These are phyloP conservation scores for Drosophila phalerata DNA, from an alignment of 2,888 invertebrate species.

Conservation along the genomic window DNA sequence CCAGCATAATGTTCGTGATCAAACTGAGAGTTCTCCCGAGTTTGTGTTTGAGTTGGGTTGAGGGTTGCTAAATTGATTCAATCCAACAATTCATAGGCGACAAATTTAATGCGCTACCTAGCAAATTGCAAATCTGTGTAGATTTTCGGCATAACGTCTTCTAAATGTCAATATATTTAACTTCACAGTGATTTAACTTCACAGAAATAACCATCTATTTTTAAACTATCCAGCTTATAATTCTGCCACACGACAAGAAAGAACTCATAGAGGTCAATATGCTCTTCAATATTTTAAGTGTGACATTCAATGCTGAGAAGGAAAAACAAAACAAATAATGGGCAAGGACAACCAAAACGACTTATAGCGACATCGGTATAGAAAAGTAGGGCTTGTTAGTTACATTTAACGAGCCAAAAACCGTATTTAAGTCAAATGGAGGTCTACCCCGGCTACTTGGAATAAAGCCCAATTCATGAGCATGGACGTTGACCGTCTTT, in stretches of 20 bases:
- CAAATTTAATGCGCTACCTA: conserved; percentile 12
- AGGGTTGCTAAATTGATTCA: not conserved
- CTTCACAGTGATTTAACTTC: not conserved
- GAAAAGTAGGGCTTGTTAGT: conserved; percentile 66
- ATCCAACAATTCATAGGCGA: conserved; percentile 5
- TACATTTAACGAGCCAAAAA: conserved; percentile 78
- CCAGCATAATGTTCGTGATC: conserved; percentile 21
- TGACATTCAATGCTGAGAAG: too few relatives aligned
- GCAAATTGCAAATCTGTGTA: not conserved
- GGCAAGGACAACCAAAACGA: conserved; percentile 40
- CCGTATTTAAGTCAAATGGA: conserved; percentile 75
- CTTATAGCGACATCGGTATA: not conserved
- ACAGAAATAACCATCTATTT: conserved; percentile 11
- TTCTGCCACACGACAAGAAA: not conserved
- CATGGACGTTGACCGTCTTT: conserved; percentile 22
- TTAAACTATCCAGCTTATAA: conserved; percentile 11
- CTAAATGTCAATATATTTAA: not conserved
- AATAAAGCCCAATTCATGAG: conserved; percentile 18
- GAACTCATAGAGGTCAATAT: conserved; percentile 40
- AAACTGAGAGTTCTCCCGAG: conserved; percentile 14
- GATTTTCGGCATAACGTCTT: not conserved
- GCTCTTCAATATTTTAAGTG: conserved; percentile 24
- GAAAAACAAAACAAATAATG: conserved; percentile 54
- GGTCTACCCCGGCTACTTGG: conserved; percentile 2
- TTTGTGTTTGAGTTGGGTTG: conserved; percentile 6